phyloP scores from a whole-genome alignment of 2,113 vertebrate genomes.

The Crotalus tigris region DNA sequence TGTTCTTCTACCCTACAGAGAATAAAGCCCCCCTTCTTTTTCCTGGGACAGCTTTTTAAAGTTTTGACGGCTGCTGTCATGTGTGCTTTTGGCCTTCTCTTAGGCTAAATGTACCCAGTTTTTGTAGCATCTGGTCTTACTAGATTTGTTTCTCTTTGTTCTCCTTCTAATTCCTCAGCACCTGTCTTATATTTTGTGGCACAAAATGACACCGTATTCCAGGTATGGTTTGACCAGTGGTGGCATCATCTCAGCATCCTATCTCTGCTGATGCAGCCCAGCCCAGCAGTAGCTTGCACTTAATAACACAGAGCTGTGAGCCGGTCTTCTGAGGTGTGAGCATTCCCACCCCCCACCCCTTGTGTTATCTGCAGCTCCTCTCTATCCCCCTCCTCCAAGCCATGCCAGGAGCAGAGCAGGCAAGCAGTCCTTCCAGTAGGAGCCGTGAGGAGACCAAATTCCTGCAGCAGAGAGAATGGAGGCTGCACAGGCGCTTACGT shows the following conservation, averaged over 20 bases:
- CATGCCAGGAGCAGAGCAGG: not conserved
- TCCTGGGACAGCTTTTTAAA: not conserved
- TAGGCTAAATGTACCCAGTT: not conserved
- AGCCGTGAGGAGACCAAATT: too few species aligned
- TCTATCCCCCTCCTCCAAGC: not conserved
- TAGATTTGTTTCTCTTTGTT: not conserved
- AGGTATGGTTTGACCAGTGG: not conserved
- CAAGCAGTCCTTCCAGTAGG: not conserved
- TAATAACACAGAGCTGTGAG: not conserved
- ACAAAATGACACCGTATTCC: not conserved
- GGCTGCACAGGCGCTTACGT: constrained; percentile 73
- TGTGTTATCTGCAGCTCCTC: not conserved
- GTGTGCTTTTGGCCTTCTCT: not conserved
- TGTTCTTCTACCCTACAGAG: not conserved
- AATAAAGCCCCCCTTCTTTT: not conserved
- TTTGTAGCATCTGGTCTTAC: not conserved
- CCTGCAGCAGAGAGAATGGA: too few species aligned
- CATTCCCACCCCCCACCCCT: not conserved
- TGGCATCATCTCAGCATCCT: not conserved
- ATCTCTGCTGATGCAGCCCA: not conserved
- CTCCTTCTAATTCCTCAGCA: not conserved
- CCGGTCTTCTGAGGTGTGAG: not conserved
- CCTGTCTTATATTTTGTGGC: not conserved
- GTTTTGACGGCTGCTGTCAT: not conserved
- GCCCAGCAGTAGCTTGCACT: not conserved